phyloP scores from a whole-genome alignment of 2,797 vertebrate species.

The Pitangus sulphuratus region DNA sequence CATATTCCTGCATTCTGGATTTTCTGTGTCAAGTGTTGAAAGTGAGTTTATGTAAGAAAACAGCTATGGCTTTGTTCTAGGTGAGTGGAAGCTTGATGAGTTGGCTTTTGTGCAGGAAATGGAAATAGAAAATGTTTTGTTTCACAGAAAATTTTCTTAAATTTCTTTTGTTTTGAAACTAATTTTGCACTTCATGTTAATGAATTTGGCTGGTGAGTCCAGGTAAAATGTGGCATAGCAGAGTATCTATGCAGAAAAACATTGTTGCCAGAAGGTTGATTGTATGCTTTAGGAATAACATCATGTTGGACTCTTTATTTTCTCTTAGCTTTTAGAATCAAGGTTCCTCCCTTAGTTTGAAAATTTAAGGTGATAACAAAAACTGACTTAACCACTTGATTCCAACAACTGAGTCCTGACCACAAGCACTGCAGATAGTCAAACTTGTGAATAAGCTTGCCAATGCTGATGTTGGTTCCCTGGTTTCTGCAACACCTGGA shows the following conservation, averaged over 20 bases:
- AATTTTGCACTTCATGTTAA: neutral
- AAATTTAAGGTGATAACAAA: neutral
- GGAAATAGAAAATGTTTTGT: neutral
- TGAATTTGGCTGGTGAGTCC: neutral
- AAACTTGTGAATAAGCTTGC: neutral
- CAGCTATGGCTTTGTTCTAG: neutral
- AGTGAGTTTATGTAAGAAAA: neutral
- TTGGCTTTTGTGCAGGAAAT: neutral
- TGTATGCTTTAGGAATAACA: neutral
- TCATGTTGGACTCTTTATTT: neutral
- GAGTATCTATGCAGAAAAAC: neutral
- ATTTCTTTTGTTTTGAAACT: neutral
- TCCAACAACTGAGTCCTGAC: neutral
- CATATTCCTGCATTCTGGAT: neutral
- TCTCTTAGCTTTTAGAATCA: neutral
- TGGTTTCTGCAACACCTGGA: neutral
- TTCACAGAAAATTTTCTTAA: neutral
- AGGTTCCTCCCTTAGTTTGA: neutral
- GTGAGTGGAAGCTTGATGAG: neutral
- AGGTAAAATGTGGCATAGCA: neutral
- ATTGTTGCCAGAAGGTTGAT: neutral
- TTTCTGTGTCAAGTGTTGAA: neutral
- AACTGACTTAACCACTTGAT: neutral
- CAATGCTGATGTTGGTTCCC: rapidly evolving
- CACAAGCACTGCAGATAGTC: rapidly evolving